A percentile compares a stretch with the other conserved stretches of the same genome.
phyloP scores from a whole-genome alignment of 2,888 invertebrate species.

The Ornithoptera alexandrae region DNA sequence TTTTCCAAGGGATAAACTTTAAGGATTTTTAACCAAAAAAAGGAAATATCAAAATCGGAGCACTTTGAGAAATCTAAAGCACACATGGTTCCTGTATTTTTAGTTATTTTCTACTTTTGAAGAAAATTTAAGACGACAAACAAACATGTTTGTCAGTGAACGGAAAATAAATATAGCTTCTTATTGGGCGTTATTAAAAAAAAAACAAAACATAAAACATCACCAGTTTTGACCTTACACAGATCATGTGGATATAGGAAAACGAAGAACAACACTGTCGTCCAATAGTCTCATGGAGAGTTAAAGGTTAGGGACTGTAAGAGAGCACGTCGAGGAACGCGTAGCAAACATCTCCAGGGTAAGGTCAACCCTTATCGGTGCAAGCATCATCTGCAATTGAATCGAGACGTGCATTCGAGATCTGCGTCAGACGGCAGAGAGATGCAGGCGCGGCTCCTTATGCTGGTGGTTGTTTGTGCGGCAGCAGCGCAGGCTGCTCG shows the following conservation, averaged over 20 bases:
- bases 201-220: background rate
- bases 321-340: slow-evolving; percentile 6
- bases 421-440: slow-evolving; percentile 56
- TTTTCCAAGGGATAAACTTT: too few relatives aligned
- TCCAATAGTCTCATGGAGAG: slow-evolving; percentile 12
- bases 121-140: too few relatives aligned
- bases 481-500: slow-evolving; percentile 58
- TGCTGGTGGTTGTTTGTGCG: slow-evolving; percentile 50
- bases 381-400: slow-evolving; percentile 33
- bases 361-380: slow-evolving; percentile 49
- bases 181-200: background rate
- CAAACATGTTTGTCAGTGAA: background rate
- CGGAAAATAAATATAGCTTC: background rate
- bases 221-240: background rate
- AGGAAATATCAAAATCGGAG: too few relatives aligned
- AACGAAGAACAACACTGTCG: slow-evolving; percentile 1
- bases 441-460: slow-evolving; percentile 66
- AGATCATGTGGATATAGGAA: background rate
- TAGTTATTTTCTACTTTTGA: too few relatives aligned
- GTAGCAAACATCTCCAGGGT: slow-evolving; percentile 28
- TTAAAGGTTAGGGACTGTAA: slow-evolving; percentile 14
- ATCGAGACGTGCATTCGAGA: slow-evolving; percentile 41
- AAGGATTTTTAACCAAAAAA: too few relatives aligned
- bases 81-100: too few relatives aligned
- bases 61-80: too few relatives aligned